Evolutionary conservation across 2,113 vertebrate species (phyloP).

Genomic region (Calyptommatus sinebrachiatus): DNA sequence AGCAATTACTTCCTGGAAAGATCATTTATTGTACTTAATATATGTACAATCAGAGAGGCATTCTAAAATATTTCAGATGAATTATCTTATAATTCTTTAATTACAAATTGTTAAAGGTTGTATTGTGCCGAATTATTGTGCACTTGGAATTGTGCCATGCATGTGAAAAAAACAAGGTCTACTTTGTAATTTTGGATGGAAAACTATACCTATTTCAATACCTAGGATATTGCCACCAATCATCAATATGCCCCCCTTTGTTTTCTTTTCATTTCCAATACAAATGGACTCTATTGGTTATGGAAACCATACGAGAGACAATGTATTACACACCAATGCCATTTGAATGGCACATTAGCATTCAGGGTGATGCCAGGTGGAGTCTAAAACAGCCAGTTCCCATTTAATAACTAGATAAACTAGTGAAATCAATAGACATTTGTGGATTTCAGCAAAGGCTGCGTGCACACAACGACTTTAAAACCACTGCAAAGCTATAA

Average conservation of each 20-base stretch:
- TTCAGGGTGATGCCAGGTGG: constrained; percentile 12
- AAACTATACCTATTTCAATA: constrained; percentile 1
- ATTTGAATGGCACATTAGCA: not conserved
- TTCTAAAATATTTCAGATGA: not conserved
- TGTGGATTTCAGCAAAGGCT: no score
- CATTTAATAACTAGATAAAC: not conserved
- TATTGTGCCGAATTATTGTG: not conserved
- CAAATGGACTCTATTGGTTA: not conserved
- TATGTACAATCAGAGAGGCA: not conserved
- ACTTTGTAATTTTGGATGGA: not conserved
- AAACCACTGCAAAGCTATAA: no score
- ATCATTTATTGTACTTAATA: constrained; percentile 19
- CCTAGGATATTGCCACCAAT: constrained; percentile 3
- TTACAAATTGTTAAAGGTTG: not conserved
- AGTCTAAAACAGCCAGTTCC: not conserved
- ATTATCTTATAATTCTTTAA: constrained; percentile 22
- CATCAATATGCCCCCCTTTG: not conserved
- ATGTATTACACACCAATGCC: not conserved
- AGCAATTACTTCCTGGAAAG: constrained; percentile 25
- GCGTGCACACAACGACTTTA: no score
- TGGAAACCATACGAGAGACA: not conserved
- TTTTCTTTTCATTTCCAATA: not conserved
- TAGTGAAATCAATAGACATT: no score
- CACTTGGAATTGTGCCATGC: not conserved
- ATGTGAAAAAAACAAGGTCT: not conserved